Base-by-base conservation (phyloP, 1,140 invertebrate genomes). In the Cotesia typhae region DNA sequence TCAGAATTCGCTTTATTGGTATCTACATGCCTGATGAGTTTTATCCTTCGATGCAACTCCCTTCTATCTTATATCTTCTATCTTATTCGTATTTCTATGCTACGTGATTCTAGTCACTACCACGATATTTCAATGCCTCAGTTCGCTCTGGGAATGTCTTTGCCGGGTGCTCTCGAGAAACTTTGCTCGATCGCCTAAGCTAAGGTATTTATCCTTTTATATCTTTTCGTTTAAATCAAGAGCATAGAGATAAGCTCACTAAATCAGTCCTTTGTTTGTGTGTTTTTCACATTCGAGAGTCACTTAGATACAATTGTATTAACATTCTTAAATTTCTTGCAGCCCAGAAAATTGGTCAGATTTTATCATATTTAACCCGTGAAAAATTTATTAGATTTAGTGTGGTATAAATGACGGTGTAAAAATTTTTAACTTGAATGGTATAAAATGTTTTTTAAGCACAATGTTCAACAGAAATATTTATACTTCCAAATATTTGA, bases 21-120 rank as follows among this genome's bases (percentile, higher is more conserved):
- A 81, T 81, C 80, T 81, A 77, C 81, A 81, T 82, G 78, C 79
- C 80, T 68, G 76, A 76, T 80, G 75, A 80, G 76, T 82, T 82
- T 82, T 82, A 75, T 72, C 59, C 53, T 51, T 36, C 67, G n/a
- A 37, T 64, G 61, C 35, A 64, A 64, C 37, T 36, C 35, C 59
- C 59, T 60, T 6, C 20, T 38, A 47, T 47, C 35, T 64, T 64
- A 10, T 20, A 28, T 28, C 28, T 28, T 28, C 28, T 28, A 47
- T 47, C 35, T 64, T 64, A 10, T 20, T 14, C 64, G 47, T 66
- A 7, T 66, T 41, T 61, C 35, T 61, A 61, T 66, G 52, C 41
- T 17, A 12, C 47, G 64, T 14, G 64, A 37, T 66, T 64, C 10
- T n/a, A 38, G 35, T 41, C 17, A 20, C 28, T 20, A 47, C 9